Conservation (phyloP, 2,888 invertebrate genomes). For the Iphiclides podalirius region DNA sequence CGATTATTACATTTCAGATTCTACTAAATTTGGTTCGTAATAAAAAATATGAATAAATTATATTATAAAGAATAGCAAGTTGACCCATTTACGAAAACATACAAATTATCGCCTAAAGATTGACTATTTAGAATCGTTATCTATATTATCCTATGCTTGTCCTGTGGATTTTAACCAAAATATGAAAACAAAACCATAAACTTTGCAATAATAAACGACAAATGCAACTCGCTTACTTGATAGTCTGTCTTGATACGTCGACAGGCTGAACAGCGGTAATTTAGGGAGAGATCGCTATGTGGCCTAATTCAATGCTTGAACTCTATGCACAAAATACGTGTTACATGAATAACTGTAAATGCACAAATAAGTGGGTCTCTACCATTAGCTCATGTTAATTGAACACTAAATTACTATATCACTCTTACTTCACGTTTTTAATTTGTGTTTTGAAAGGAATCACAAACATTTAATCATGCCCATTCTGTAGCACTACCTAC, state of each 20-base stretch:
- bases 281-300: constrained; percentile 82
- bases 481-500: constrained; percentile 60
- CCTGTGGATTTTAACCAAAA: constrained; percentile 23
- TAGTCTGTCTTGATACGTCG: constrained; percentile 73
- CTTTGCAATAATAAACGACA: constrained; percentile 32
- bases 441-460: constrained; percentile 43
- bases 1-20: constrained; percentile 18
- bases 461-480: constrained; percentile 64
- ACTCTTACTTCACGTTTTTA: constrained; percentile 35
- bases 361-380: constrained; percentile 63
- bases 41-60: constrained; percentile 47
- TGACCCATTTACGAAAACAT: constrained; percentile 80
- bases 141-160: constrained; percentile 43
- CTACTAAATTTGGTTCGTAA: constrained; percentile 7
- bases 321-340: constrained; percentile 81
- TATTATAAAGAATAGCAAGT: constrained; percentile 74
- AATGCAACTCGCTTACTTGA: constrained; percentile 64
- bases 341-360: constrained; percentile 80
- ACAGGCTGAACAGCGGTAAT: constrained; percentile 81
- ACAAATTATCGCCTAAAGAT: constrained; percentile 71
- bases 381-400: constrained; percentile 37
- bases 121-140: constrained; percentile 58
- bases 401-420: constrained; percentile 35
- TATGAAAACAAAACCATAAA: constrained; percentile 31
- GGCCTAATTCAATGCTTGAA: constrained; percentile 80